Evolutionary conservation across 2,113 vertebrate genomes (phyloP), one percentile per base, ranked within the genome.

Genomic region (Myiozetetes cayanensis): DNA sequence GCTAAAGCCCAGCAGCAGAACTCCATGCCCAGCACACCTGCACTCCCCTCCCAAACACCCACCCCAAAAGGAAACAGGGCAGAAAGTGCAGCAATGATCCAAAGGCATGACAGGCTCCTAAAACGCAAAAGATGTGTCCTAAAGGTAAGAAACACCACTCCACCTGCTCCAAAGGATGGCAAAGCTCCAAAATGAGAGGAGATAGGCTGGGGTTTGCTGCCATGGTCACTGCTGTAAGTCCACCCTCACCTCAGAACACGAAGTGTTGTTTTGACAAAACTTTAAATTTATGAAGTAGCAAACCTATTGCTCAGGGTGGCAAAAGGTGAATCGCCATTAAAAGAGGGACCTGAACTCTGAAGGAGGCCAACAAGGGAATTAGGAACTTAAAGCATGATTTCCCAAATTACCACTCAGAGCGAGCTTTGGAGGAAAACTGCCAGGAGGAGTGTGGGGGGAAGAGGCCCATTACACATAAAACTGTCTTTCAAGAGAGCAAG

Each of bases 261-360:
- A 71, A 33, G 27, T 66, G 44, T 70, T 67, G 14, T 87, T 95
- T 75, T 41, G 25, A 92, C 37, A 77, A 44, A 68, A n/a, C 44
- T 92, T 85, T 33, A 85, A 89, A 93, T 92, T 92, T 91, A 71
- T 93, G 71, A 89, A 94, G 83, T 13, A 62, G 59, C 41, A 94
- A 95, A 94, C 56, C 87, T 84, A 56, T 68, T 89, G 77, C 21
- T 79, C 65, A 39, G 56, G 23, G 46, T 81, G 75, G 35, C 56
- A 61, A 79, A 86, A 93, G 85, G 75, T 88, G 83, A 94, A 91
- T 90, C 2, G 1, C 14, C 72, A 55, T 92, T 84, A 82, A 93
- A 95, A 63, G 82, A 86, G 43, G 58, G 91, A 89, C 78, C 93
- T 71, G 46, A 53, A 41, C 65, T 96, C 78, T 63, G 78, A 85